Conservation (phyloP, 92 coral and sea anemone species). For the Epizoanthus stellaris region DNA sequence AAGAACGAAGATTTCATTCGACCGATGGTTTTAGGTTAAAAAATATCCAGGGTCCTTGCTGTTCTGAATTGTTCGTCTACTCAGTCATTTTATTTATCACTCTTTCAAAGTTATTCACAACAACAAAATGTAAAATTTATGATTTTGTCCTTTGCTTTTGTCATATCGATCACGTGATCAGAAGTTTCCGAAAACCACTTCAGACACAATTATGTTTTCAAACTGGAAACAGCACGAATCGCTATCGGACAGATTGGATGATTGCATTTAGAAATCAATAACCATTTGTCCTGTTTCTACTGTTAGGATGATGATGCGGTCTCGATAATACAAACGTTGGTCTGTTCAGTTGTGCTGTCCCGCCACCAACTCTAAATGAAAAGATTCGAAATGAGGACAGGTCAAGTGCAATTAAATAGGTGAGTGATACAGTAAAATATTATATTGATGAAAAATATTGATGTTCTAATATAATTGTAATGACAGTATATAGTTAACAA, state of each 20-base stretch:
- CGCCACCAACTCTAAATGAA: not conserved
- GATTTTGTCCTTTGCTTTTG: not conserved
- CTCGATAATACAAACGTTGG: too few species aligned
- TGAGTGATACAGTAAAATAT: not conserved
- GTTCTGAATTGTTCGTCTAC: not conserved
- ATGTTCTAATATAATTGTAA: not conserved
- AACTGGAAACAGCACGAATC: not conserved
- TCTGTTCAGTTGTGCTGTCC: not conserved
- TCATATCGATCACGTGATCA: slow-evolving; percentile 2
- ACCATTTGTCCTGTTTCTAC: not conserved
- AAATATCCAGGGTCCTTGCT: not conserved
- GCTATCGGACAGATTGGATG: not conserved
- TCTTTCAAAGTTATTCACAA: not conserved
- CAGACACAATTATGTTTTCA: not conserved
- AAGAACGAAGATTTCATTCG: not conserved
- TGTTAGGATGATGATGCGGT: slow-evolving; percentile 13
- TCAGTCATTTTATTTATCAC: not conserved
- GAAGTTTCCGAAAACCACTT: not conserved
- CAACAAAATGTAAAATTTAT: not conserved
- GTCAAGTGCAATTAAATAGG: slow-evolving; percentile 5
- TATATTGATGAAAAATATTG: too few species aligned
- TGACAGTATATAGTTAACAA: not conserved
- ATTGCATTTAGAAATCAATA: not conserved
- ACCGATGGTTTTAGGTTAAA: not conserved
- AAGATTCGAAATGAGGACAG: not conserved